These are phyloP conservation scores for Pterocles burchelli DNA, from an alignment of 2,113 vertebrate genomes.

Conservation along the genomic window DNA sequence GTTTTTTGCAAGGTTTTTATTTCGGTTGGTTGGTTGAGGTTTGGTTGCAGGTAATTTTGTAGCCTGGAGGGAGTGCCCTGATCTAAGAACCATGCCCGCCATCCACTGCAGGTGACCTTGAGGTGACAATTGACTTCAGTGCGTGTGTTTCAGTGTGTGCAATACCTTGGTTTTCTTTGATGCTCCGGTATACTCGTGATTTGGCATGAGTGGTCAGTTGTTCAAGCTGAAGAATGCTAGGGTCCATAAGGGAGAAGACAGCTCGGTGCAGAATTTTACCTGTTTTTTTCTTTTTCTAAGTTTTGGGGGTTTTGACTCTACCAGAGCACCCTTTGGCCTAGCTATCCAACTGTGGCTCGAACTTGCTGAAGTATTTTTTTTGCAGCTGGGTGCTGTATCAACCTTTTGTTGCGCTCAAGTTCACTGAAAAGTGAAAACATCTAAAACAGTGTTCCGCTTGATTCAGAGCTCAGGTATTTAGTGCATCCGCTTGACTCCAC, in stretches of 20 bases:
- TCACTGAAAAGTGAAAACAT: slow-evolving; percentile 17
- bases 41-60: slow-evolving; percentile 59
- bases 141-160: slow-evolving; percentile 56
- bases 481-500: slow-evolving; percentile 37
- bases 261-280: background rate
- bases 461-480: slow-evolving; percentile 73
- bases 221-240: background rate
- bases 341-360: slow-evolving; percentile 32
- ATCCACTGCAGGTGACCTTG: slow-evolving; percentile 41
- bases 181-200: slow-evolving; percentile 57
- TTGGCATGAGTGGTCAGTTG: background rate
- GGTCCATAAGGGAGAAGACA: background rate
- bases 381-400: slow-evolving; percentile 37
- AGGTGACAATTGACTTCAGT: slow-evolving; percentile 37
- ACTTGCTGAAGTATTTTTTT: slow-evolving; percentile 41
- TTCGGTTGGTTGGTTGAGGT: slow-evolving; percentile 52
- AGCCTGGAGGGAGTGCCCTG: slow-evolving; percentile 46
- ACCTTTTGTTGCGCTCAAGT: slow-evolving; percentile 39
- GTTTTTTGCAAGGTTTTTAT: slow-evolving; percentile 65
- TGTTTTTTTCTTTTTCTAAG: background rate
- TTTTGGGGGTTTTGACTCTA: background rate
- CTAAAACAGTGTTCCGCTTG: slow-evolving; percentile 57
- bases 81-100: slow-evolving; percentile 28
- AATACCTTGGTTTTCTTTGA: slow-evolving; percentile 50
- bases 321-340: slow-evolving; percentile 22